These are phyloP conservation scores for Arctocebus calabarensis DNA, from an alignment of 2,797 vertebrate genomes.

Conservation along the genomic window DNA sequence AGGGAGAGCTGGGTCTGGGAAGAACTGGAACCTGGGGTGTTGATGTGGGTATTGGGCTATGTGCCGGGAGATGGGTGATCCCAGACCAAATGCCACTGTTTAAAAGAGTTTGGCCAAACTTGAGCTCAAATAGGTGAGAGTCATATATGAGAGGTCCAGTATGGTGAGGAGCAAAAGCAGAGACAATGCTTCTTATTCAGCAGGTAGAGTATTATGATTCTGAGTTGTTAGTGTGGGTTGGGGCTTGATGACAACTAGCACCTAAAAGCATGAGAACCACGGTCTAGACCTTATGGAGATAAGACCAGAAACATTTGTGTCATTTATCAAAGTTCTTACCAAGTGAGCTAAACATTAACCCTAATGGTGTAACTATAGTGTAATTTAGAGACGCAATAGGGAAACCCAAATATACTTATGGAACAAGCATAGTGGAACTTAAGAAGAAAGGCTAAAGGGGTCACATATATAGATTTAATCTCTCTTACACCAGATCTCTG, in stretches of 20 bases:
- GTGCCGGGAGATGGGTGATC: background rate
- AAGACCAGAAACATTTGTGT: background rate
- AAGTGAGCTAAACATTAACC: background rate
- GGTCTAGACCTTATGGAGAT: background rate
- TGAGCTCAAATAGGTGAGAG: background rate
- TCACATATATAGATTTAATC: background rate
- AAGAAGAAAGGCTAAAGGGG: background rate
- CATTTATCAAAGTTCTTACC: background rate
- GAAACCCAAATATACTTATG: background rate
- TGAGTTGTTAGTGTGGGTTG: background rate
- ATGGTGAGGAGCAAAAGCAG: background rate
- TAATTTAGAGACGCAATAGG: constrained; percentile 16
- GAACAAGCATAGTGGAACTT: background rate
- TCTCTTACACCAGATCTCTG: background rate
- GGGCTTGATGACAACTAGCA: background rate
- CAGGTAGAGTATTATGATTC: background rate
- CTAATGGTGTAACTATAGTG: background rate
- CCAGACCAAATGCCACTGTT: background rate
- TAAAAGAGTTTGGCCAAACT: background rate
- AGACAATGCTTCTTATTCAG: background rate
- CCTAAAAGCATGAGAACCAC: background rate
- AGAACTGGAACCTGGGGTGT: background rate
- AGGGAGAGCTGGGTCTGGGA: background rate
- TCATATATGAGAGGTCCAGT: background rate
- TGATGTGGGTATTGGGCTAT: background rate